A percentile compares a stretch with the other conserved stretches of the same genome.
Evolutionary conservation across 2,888 invertebrate genomes (phyloP).

Genomic region (Clistopyga incitator): DNA sequence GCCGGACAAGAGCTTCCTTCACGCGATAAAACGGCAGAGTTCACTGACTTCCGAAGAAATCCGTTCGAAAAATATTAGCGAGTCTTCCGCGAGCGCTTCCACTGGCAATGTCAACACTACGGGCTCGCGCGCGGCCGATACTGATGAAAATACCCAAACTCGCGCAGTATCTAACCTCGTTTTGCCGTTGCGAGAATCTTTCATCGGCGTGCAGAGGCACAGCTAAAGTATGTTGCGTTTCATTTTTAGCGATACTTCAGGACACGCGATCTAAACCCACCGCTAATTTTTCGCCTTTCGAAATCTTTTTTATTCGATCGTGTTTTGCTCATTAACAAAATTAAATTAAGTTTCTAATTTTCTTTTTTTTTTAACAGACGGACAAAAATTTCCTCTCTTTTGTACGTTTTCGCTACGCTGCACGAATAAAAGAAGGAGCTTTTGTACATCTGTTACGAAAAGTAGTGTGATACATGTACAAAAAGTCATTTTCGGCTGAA

Average conservation of each 20-base stretch:
- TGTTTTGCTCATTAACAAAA: not conserved
- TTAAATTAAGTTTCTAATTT: not conserved
- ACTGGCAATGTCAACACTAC: slow-evolving; percentile 49
- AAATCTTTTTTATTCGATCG: not conserved
- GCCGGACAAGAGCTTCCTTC: slow-evolving; percentile 45
- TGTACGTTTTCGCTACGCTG: too few species aligned
- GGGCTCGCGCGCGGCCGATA: slow-evolving; percentile 38
- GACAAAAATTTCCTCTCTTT: too few species aligned
- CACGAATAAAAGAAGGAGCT: too few species aligned
- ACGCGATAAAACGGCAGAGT: slow-evolving; percentile 58
- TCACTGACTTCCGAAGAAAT: slow-evolving; percentile 52
- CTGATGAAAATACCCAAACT: slow-evolving; percentile 47
- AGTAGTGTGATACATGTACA: too few species aligned
- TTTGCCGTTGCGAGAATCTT: slow-evolving; percentile 71
- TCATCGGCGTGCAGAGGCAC: slow-evolving; percentile 71
- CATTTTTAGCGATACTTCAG: not conserved
- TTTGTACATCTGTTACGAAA: too few species aligned
- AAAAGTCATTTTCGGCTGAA: not conserved
- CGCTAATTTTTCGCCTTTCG: not conserved
- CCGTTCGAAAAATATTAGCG: slow-evolving; percentile 53
- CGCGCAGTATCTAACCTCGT: slow-evolving; percentile 64
- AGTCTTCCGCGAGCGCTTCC: slow-evolving; percentile 63
- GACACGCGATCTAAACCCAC: not conserved
- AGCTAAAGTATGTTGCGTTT: slow-evolving; percentile 56
- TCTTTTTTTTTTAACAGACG: too few species aligned